These are phyloP conservation scores for Chamaea fasciata DNA, from an alignment of 2,113 vertebrate species.

Conservation along the genomic window DNA sequence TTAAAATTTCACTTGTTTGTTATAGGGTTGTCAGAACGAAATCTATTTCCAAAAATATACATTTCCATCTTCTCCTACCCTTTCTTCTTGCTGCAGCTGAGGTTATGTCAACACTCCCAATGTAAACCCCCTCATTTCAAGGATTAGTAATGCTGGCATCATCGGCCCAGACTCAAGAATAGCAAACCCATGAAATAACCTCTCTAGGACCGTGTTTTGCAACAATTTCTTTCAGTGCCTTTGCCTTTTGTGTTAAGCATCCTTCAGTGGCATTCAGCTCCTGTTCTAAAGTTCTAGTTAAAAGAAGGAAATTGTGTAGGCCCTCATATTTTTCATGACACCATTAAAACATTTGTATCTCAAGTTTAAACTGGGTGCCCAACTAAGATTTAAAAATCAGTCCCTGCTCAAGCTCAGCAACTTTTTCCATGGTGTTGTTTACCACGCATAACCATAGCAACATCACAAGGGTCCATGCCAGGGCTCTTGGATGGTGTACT, in stretches of 20 bases:
- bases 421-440: neutral
- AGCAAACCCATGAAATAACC: slow-evolving; percentile 5
- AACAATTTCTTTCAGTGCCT: neutral
- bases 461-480: neutral
- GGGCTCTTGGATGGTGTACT: neutral
- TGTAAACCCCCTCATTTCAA: slow-evolving; percentile 25
- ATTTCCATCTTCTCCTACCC: neutral
- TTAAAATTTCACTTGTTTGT: slow-evolving; percentile 51
- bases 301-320: neutral
- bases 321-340: neutral
- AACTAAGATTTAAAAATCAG: neutral
- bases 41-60: slow-evolving; percentile 53
- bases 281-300: neutral
- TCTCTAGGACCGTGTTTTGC: neutral
- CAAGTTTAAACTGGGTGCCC: neutral
- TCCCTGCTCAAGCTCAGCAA: neutral
- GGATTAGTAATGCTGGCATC: slow-evolving; percentile 21
- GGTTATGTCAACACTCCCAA: slow-evolving; percentile 33
- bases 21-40: slow-evolving; percentile 52
- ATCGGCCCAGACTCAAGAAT: neutral
- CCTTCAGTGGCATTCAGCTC: neutral
- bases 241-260: neutral
- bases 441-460: neutral
- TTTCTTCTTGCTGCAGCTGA: slow-evolving; percentile 8
- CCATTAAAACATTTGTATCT: neutral